Conservation (phyloP, 1,140 invertebrate genomes). For the Neoseiulus cucumeris region DNA sequence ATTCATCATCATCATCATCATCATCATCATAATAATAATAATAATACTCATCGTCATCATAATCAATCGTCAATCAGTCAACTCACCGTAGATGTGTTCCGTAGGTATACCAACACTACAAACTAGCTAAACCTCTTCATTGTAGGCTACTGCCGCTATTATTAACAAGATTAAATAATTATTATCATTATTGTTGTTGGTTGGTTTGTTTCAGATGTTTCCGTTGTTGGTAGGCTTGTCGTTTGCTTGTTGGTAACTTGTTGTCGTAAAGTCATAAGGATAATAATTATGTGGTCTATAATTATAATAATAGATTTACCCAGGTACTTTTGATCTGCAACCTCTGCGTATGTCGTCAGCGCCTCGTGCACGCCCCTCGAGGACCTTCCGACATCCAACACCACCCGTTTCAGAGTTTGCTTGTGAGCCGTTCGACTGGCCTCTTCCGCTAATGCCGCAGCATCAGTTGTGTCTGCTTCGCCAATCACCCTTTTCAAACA, state of each 20-base stretch:
- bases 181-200: not conserved
- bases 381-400: not conserved
- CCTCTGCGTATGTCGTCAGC: conserved; percentile 5
- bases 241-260: not conserved
- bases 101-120: not conserved
- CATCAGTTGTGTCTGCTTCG: not conserved
- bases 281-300: conserved; percentile 7
- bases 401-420: not conserved
- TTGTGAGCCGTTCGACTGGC: not conserved
- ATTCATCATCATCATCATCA: not conserved
- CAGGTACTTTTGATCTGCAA: conserved; percentile 11
- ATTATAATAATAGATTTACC: conserved; percentile 8
- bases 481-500: not conserved
- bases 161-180: not conserved
- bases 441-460: not conserved
- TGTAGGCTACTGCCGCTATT: not conserved
- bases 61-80: not conserved
- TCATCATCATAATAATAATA: too few species aligned
- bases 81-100: conserved; percentile 1
- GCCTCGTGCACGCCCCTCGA: not conserved
- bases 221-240: not conserved
- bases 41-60: not conserved
- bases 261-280: not conserved
- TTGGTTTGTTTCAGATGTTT: not conserved
- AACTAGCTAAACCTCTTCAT: not conserved